Evolutionary conservation across 2,888 invertebrate species (phyloP), one percentile per base, ranked within the genome.

Genomic region (Tinea semifulvella): DNA sequence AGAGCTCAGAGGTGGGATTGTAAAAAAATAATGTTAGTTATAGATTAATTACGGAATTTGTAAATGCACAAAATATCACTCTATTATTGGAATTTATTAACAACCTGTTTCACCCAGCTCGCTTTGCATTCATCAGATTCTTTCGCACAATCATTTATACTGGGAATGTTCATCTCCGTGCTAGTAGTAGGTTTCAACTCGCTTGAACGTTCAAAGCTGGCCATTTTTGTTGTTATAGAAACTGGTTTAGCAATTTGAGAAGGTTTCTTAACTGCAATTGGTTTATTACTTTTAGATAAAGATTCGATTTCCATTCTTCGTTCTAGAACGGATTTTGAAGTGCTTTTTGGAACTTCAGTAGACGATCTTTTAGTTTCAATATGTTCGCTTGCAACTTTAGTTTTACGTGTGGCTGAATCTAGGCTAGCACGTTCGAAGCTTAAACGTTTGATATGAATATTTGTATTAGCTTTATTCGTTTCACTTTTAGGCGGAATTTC

Each of bases 51-150:
- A n/a, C n/a, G n/a, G n/a, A n/a, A n/a, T n/a, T n/a, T n/a, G n/a
- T n/a, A n/a, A n/a, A n/a, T n/a, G n/a, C n/a, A n/a, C n/a, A n/a
- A n/a, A n/a, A n/a, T n/a, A n/a, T n/a, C n/a, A 22, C 5, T 22
- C 14, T 5, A 56, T 75, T 60, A 86, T 81, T 90, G 89, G 59
- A 90, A 85, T 75, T 88, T 85, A 53, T 87, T 88, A 10, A 89
- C 88, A 56, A 90, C 87, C 56, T 89, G 87, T 57, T 87, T 88
- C 0, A 90, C 90, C 90, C 90, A 90, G 54, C 82, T 81, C 20
- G 86, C 86, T 68, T 84, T 84, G 3, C 69, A 61, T 26, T 22
- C 26, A 16, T 17, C 13, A 43, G 28, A n/a, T 48, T 62, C 65
- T 48, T 52, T 56, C 50, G 53, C 52, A 58, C 54, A 60, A 53